These are phyloP conservation scores for Alloplasta piceator DNA, from an alignment of 2,888 invertebrate species.

Conservation along the genomic window DNA sequence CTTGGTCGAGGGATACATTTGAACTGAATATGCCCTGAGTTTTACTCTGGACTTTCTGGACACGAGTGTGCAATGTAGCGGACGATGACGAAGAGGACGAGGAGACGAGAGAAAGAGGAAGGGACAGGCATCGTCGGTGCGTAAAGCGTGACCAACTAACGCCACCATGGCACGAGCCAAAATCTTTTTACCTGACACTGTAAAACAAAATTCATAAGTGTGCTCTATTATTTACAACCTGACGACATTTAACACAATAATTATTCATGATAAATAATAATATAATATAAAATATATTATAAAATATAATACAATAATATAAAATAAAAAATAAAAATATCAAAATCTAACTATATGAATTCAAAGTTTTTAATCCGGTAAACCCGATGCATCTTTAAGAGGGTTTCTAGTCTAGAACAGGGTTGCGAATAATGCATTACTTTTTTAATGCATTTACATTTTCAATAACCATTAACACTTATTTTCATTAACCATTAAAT, in stretches of 20 bases:
- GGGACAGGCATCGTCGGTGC: slow-evolving; percentile 82
- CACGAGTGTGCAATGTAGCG: slow-evolving; percentile 67
- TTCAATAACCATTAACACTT: too few species aligned
- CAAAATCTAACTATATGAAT: too few species aligned
- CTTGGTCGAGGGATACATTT: slow-evolving; percentile 69
- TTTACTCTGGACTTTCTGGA: slow-evolving; percentile 75
- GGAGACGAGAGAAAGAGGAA: slow-evolving; percentile 73
- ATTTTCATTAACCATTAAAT: too few species aligned
- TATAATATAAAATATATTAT: neutral
- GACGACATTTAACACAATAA: neutral
- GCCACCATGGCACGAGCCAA: slow-evolving; percentile 80
- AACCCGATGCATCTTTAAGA: too few species aligned
- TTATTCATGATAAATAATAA: neutral
- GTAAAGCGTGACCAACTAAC: slow-evolving; percentile 81
- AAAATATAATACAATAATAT: too few species aligned
- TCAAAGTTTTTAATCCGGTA: too few species aligned
- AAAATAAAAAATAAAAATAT: too few species aligned
- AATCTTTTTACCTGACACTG: slow-evolving; percentile 72
- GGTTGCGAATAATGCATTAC: too few species aligned
- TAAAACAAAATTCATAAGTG: slow-evolving; percentile 41
- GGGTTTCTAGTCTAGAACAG: too few species aligned
- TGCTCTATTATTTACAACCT: neutral
- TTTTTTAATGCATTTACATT: too few species aligned
- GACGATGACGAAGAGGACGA: slow-evolving; percentile 60
- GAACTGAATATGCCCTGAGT: slow-evolving; percentile 74